phyloP scores from a whole-genome alignment of 1,140 invertebrate species.

The Spodoptera litura region DNA sequence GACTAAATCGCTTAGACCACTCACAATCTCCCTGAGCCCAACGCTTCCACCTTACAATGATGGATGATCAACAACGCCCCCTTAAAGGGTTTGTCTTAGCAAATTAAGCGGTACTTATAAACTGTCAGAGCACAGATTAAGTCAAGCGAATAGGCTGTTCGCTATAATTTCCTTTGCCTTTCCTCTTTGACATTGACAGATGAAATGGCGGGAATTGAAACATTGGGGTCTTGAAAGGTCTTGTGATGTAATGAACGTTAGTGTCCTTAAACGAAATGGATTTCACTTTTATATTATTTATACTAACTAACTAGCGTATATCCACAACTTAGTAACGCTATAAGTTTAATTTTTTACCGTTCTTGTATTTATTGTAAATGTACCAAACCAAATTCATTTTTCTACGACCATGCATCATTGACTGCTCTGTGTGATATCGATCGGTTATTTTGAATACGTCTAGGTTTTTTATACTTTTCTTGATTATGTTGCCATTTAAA shows the following conservation, averaged over 20 bases:
- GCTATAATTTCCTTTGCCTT: conserved; percentile 44
- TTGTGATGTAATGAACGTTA: conserved; percentile 15
- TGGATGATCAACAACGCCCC: conserved; percentile 59
- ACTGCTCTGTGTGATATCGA: too few relatives aligned
- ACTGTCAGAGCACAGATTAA: conserved; percentile 53
- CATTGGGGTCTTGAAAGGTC: conserved; percentile 28
- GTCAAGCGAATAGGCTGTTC: conserved; percentile 43
- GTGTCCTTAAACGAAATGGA: background rate
- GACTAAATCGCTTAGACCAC: background rate
- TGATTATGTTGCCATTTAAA: too few relatives aligned
- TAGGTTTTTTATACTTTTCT: too few relatives aligned
- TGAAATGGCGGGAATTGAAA: conserved; percentile 32
- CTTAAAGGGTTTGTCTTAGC: conserved; percentile 61
- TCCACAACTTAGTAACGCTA: too few relatives aligned
- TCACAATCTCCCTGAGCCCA: conserved; percentile 43
- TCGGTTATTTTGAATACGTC: too few relatives aligned
- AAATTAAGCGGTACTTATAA: conserved; percentile 62
- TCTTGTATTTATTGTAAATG: too few relatives aligned
- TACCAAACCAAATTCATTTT: too few relatives aligned
- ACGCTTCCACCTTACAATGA: conserved; percentile 55
- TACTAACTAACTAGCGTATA: too few relatives aligned
- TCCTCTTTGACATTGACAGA: conserved; percentile 26
- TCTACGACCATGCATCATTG: too few relatives aligned
- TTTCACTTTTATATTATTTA: too few relatives aligned
- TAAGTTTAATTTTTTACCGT: too few relatives aligned